These are phyloP conservation scores for Heterodera carotae DNA, from an alignment of 1,140 invertebrate genomes.

Conservation along the genomic window DNA sequence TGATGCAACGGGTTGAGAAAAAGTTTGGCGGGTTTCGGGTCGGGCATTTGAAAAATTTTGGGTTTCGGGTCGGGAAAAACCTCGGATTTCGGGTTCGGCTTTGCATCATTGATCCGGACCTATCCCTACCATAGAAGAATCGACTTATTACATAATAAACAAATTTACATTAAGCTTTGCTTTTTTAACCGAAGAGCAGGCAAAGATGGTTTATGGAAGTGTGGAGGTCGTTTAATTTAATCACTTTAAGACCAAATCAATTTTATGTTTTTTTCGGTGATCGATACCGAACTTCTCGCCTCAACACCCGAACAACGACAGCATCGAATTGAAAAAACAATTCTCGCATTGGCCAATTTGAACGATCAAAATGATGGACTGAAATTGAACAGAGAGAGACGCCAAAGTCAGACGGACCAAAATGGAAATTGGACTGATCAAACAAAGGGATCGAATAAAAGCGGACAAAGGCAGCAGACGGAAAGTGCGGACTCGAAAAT, in stretches of 20 bases:
- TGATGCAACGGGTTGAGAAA: too few relatives aligned
- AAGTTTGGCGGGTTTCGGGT: too few relatives aligned
- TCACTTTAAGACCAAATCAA: background rate
- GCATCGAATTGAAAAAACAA: slow-evolving; percentile 23
- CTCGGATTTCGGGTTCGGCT: too few relatives aligned
- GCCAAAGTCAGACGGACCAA: too few relatives aligned
- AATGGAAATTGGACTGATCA: background rate
- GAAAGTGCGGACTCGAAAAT: too few relatives aligned
- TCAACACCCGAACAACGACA: slow-evolving; percentile 14
- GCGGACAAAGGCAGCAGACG: background rate
- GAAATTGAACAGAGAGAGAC: background rate
- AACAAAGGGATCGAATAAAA: background rate
- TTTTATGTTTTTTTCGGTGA: background rate
- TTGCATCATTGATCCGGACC: too few relatives aligned
- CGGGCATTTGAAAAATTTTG: too few relatives aligned
- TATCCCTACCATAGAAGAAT: too few relatives aligned
- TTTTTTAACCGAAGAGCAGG: background rate
- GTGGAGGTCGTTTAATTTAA: background rate
- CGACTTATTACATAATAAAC: too few relatives aligned
- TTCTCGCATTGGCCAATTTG: slow-evolving; percentile 23
- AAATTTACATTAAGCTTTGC: background rate
- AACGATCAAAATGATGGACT: background rate
- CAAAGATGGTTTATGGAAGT: slow-evolving; percentile 1
- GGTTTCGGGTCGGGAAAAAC: too few relatives aligned
- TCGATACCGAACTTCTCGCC: background rate